Evolutionary conservation across 1,140 invertebrate species (phyloP), one percentile per base, ranked within the genome.

Genomic region (Drosophila suzukii): DNA sequence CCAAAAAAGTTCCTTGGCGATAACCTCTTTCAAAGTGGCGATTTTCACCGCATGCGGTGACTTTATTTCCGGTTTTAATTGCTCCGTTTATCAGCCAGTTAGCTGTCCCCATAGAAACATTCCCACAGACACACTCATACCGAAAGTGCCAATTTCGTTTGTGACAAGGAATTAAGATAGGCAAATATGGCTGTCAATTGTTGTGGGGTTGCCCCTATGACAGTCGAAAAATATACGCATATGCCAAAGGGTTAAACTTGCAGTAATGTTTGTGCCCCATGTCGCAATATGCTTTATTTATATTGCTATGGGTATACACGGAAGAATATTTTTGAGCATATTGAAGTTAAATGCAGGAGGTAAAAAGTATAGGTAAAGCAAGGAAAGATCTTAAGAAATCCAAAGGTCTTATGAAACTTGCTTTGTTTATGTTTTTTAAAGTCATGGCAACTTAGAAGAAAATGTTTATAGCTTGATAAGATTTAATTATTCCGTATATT

Each of bases 141-240:
- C 68, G 55, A 49, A 63, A 75, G 80, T 89, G 84, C 76, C 84
- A 89, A 88, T 88, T 84, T 75, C 32, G 75, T 56, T 66, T 88
- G 63, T 88, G 84, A 88, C 84, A 89, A 44, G 77, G 88, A 84
- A 88, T 88, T 88, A 88, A 88, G 84, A 88, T 88, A 89, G 80
- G 72, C 77, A 53, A 70, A 67, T 59, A 84, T 55, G 76, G 58
- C 81, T 88, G 84, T 84, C 84, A 80, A 81, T 76, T 81, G 80
- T 46, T 74, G 57, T 63, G 57, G 75, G 71, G 46, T 24, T 13
- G 34, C 71, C 38, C 81, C 67, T 78, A 68, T 78, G 84, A 72
- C 84, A 62, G 58, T 75, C 65, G 79, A 84, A 84, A 89, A 89
- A 89, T 20, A 44, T 36, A 10, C 10, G 11, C 20, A 73, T 30